These are phyloP conservation scores for Achroia grisella DNA, from an alignment of 1,140 invertebrate species.

Conservation along the genomic window DNA sequence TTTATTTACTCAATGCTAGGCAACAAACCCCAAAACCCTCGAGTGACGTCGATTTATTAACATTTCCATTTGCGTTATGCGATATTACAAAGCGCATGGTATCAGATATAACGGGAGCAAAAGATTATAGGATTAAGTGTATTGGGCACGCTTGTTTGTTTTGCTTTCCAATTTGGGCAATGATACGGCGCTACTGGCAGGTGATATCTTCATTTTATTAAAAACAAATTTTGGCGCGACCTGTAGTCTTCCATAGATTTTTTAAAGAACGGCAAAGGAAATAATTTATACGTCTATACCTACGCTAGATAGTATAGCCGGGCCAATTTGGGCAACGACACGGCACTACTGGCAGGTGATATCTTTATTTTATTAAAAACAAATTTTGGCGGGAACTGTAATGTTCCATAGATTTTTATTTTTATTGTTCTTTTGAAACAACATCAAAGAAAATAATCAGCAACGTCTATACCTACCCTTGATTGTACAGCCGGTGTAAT, in stretches of 20 bases:
- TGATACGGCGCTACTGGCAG: no score
- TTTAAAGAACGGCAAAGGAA: background rate
- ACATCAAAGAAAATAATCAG: background rate
- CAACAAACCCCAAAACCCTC: no score
- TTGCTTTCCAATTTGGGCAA: slow-evolving; percentile 7
- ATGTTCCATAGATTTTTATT: background rate
- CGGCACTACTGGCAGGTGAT: background rate
- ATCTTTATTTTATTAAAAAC: background rate
- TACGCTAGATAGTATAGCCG: background rate
- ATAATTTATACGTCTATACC: background rate
- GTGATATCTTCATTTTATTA: background rate
- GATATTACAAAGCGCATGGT: no score
- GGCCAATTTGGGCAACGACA: slow-evolving; percentile 1
- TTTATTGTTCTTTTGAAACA: no score
- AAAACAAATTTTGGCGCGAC: background rate
- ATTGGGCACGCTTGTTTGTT: slow-evolving; percentile 6
- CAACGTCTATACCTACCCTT: background rate
- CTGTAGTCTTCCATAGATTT: background rate
- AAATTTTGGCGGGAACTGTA: background rate
- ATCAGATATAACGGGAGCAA: background rate
- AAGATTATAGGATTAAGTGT: slow-evolving; percentile 6
- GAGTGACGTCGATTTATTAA: no score
- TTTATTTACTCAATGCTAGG: no score
- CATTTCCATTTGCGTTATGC: no score
- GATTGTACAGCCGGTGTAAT: background rate